These are phyloP conservation scores for Uloborus plumipes DNA, from an alignment of 2,888 invertebrate species.

Conservation along the genomic window DNA sequence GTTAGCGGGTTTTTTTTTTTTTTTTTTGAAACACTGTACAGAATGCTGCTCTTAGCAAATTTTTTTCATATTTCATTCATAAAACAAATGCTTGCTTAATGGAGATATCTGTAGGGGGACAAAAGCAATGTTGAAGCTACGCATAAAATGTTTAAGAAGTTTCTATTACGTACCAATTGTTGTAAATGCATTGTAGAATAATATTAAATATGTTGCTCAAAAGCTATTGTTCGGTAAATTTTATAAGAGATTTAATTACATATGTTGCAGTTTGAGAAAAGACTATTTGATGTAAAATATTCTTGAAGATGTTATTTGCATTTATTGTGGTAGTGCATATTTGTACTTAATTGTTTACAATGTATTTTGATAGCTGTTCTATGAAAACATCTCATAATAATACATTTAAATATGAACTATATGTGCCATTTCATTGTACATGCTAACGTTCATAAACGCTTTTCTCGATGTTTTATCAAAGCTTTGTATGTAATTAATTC, in stretches of 20 bases:
- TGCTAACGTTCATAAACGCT: conserved; percentile 40
- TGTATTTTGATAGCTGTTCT: conserved; percentile 44
- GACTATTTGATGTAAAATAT: conserved; percentile 43
- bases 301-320: conserved; percentile 38
- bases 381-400: conserved; percentile 27
- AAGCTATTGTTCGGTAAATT: conserved; percentile 45
- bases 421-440: conserved; percentile 37
- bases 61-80: background rate
- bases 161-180: conserved; percentile 32
- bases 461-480: conserved; percentile 49
- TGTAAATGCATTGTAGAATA: conserved; percentile 31
- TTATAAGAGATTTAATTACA: conserved; percentile 40
- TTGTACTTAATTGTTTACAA: conserved; percentile 31
- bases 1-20: no score
- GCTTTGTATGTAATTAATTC: conserved; percentile 55
- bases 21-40: background rate
- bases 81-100: background rate
- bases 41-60: background rate
- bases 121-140: conserved; percentile 2
- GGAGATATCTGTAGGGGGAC: background rate
- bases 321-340: conserved; percentile 50
- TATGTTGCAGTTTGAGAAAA: conserved; percentile 9
- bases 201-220: conserved; percentile 25
- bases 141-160: conserved; percentile 18
- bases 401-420: conserved; percentile 23